phyloP scores from a whole-genome alignment of 2,113 vertebrate genomes.

The Spermophilus dauricus region DNA sequence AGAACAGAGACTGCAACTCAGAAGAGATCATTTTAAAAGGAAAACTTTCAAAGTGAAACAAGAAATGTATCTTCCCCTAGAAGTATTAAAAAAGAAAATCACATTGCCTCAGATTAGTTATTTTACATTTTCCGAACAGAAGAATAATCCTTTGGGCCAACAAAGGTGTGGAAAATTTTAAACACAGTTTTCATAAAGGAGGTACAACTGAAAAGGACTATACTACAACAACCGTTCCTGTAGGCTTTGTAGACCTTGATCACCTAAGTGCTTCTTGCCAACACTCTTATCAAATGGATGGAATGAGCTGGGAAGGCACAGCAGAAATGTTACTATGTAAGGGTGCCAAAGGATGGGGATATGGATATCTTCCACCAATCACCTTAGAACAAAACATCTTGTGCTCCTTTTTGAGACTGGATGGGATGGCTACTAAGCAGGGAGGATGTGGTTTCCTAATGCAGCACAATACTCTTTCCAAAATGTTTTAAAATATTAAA shows the following conservation, averaged over 20 bases:
- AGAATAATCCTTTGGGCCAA: conserved; percentile 10
- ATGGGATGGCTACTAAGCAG: conserved; percentile 71
- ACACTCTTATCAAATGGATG: not conserved
- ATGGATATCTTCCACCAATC: conserved; percentile 72
- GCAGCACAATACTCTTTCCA: conserved; percentile 77
- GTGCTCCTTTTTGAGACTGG: conserved; percentile 70
- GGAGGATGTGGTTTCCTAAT: conserved; percentile 83
- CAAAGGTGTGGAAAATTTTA: conserved; percentile 49
- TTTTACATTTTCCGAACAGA: conserved; percentile 46
- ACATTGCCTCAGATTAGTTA: conserved; percentile 42
- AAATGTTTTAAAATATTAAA: conserved; percentile 52
- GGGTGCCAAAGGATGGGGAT: conserved; percentile 63
- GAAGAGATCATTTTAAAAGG: conserved; percentile 51
- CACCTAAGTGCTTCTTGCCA: not conserved
- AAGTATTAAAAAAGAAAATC: not conserved
- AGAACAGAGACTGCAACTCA: not conserved
- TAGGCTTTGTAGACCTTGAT: not conserved
- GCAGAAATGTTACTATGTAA: conserved; percentile 77
- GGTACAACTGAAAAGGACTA: not conserved
- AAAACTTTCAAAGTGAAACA: conserved; percentile 64
- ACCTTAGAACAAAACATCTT: conserved; percentile 48
- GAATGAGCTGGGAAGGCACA: not conserved
- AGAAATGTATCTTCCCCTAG: not conserved
- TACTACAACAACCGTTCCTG: not conserved
- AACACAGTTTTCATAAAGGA: not conserved